These are phyloP conservation scores for Solea solea DNA, from an alignment of 2,113 vertebrate genomes.

Conservation along the genomic window DNA sequence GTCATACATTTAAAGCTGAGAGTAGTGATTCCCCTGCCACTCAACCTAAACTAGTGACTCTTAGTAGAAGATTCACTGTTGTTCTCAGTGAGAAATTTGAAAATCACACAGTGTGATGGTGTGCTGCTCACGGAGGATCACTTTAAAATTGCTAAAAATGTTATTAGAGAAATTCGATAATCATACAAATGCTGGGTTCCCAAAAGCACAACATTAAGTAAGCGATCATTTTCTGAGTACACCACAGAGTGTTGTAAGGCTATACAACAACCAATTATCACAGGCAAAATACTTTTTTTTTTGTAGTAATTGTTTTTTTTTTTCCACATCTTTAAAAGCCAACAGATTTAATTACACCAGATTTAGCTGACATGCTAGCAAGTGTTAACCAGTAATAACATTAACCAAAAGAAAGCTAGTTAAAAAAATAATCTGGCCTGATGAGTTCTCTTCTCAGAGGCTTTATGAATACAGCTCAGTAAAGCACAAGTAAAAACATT, in stretches of 20 bases:
- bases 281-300: neutral
- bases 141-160: neutral
- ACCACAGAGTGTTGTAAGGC: neutral
- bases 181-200: neutral
- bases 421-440: neutral
- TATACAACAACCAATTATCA: neutral
- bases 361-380: neutral
- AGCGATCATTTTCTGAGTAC: neutral
- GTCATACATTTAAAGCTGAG: too few species aligned
- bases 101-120: neutral
- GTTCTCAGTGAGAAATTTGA: neutral
- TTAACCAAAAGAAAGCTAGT: neutral
- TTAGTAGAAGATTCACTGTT: too few species aligned
- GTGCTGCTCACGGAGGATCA: neutral
- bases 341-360: neutral
- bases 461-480: conserved; percentile 47
- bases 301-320: neutral
- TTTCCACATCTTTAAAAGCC: neutral
- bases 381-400: neutral
- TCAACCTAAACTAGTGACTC: too few species aligned
- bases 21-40: too few species aligned
- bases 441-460: conserved; percentile 9
- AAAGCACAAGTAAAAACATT: conserved; percentile 64
- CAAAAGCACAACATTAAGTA: neutral
- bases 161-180: neutral